Base-by-base conservation (phyloP, 2,797 vertebrate genomes). In the Forpus xanthops region DNA sequence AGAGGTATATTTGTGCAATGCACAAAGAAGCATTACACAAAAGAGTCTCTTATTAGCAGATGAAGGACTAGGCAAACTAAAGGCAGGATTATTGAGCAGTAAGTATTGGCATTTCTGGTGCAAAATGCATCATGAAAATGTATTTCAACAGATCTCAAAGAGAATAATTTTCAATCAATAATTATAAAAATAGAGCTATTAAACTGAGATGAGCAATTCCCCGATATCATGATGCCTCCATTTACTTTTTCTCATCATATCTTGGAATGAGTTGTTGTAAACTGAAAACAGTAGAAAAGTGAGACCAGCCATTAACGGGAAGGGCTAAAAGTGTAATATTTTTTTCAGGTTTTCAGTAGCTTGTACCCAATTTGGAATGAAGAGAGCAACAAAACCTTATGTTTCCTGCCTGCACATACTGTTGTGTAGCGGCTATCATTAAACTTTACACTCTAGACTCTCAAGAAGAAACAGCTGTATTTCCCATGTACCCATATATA, bases 201-300 rank as follows among this genome's bases (percentile, higher is more conserved):
- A 80, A 95, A 70, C 17, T 88, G 82, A 83, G 37, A 81, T 84
- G 50, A 85, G 72, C 72, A 87, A 71, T 21, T 89, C 84, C 25
- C 66, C 20, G 4, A 17, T 80, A 55, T 41, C 55, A 31, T 60
- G 81, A 62, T 85, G 50, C 41, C 68, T 93, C 85, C n/a, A 17
- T 81, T 94, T 95, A 87, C 13, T 55, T 93, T 94, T 96, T 88
- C 85, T 90, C 47, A 87, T 84, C 35, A 21, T 42, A 23, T 68
- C 62, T 66, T 56, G 67, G 56, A 95, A 91, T 44, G 31, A 83
- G 15, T 44, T 87, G 66, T 55, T 41, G 77, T 87, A 90, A 85
- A 49, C 39, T 74, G 53, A 83, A 93, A 89, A 53, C 25, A 50
- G 50, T 65, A 37, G 33, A 90, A 82, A 81, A 49, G 24, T 15